These are phyloP conservation scores for Morone saxatilis DNA, from an alignment of 2,113 vertebrate genomes.

Conservation along the genomic window DNA sequence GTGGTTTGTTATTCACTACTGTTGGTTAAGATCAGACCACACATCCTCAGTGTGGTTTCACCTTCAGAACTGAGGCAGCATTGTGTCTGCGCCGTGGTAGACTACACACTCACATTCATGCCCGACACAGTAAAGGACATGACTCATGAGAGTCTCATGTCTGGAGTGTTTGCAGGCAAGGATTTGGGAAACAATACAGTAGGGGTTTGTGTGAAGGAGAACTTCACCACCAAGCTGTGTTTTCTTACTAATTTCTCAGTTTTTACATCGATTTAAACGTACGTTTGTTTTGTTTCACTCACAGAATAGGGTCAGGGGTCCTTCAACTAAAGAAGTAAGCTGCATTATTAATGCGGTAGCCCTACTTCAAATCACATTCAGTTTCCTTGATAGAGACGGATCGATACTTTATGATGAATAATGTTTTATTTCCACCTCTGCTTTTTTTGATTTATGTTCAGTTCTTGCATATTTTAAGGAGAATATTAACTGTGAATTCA, in stretches of 20 bases:
- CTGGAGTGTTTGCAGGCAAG: slow-evolving; percentile 38
- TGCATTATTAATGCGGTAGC: neutral
- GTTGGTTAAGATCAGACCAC: slow-evolving; percentile 65
- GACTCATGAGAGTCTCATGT: slow-evolving; percentile 53
- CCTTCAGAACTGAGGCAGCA: slow-evolving; percentile 73
- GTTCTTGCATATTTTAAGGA: slow-evolving; percentile 1
- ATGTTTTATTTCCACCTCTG: neutral
- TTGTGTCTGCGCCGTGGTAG: slow-evolving; percentile 63
- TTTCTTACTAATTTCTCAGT: neutral
- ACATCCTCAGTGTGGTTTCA: slow-evolving; percentile 68
- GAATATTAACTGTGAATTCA: neutral
- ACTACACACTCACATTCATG: slow-evolving; percentile 52
- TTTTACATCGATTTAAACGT: neutral
- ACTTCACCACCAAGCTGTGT: neutral
- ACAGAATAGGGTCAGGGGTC: neutral
- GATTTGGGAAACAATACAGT: slow-evolving; percentile 30
- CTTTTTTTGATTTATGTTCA: neutral
- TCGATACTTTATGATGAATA: neutral
- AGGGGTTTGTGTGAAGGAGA: slow-evolving; percentile 8
- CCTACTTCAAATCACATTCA: neutral
- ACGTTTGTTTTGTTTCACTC: neutral
- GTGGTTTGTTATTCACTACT: slow-evolving; percentile 64
- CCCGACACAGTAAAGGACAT: slow-evolving; percentile 45
- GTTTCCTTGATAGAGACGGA: neutral
- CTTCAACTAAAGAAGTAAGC: neutral